Evolutionary conservation across 1,140 invertebrate genomes (phyloP).

Genomic region (Drosophila bocki): DNA sequence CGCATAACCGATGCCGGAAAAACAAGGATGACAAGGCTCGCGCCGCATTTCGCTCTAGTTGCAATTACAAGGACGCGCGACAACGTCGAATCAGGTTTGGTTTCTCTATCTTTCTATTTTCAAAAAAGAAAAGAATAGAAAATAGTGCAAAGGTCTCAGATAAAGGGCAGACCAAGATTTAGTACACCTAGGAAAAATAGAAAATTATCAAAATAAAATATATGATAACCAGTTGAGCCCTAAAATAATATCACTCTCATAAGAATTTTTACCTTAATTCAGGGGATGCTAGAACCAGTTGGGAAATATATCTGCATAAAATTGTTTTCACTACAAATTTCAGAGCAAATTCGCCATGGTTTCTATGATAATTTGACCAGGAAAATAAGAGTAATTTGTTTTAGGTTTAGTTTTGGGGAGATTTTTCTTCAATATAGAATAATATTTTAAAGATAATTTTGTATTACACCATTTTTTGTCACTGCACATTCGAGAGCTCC

Average conservation of each 20-base stretch:
- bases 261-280: too few species aligned
- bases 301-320: too few species aligned
- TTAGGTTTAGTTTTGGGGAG: too few species aligned
- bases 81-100: constrained; percentile 24
- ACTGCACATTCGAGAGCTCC: constrained; percentile 12
- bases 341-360: too few species aligned
- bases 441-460: too few species aligned
- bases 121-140: neutral
- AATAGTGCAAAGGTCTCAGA: neutral
- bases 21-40: constrained; percentile 29
- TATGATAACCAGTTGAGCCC: too few species aligned
- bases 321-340: too few species aligned
- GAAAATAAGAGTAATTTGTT: too few species aligned
- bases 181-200: neutral
- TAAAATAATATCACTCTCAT: too few species aligned
- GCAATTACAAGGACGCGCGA: constrained; percentile 46
- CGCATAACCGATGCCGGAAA: constrained; percentile 41
- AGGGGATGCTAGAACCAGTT: too few species aligned
- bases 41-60: constrained; percentile 27
- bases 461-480: neutral
- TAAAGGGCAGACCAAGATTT: neutral
- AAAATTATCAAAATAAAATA: neutral
- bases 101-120: constrained; percentile 2
- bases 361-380: too few species aligned
- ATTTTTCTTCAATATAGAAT: too few species aligned